Base-by-base conservation (phyloP, 2,113 vertebrate species). In the Pheucticus melanocephalus region DNA sequence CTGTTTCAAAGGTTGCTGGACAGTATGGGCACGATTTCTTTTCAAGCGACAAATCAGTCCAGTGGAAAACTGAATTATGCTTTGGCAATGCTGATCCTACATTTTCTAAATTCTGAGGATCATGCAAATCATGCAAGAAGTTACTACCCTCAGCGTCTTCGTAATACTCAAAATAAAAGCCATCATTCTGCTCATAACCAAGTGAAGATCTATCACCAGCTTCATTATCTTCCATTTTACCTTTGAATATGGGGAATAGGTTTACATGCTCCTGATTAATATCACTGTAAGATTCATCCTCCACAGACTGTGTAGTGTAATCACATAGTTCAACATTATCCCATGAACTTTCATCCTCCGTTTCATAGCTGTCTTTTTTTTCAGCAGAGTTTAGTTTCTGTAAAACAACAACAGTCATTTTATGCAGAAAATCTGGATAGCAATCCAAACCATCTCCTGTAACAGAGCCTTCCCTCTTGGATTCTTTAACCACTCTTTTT, bases 1-100 rank as follows among this genome's bases (percentile, higher is more conserved):
- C 99, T 31, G 99, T 99, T 97, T 99, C 98, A 97, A 99, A 99
- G 66, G 98, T 97, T 82, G 99, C 99, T 65, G 99, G 99, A 97
- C 99, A 99, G 88, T 99, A 99, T 3, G 99, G 99, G 86, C 99
- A 99, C 4, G 98, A 98, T 96, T 99, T 99, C 92, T 98, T 98
- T 88, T 99, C 98, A n/a, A 98, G 97, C 19, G 98, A 98, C 95
- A 98, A 87, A 95, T 98, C 98, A 94, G 97, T 97, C 98, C 98
- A 98, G 73, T 98, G 98, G 88, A 98, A 98, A 97, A 98, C 96
- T 72, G 98, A 98, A 94, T 96, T 97, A 97, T 98, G 98, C 88
- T 98, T 98, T 93, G 98, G 97, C 93, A 98, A 96, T 50, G 97
- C 82, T 59, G 97, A 97, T 91, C 98, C 98, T 88, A 98, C 91